Evolutionary conservation across 1,140 invertebrate genomes (phyloP), one percentile per base, ranked within the genome.

Genomic region (Scaptomyza montana): DNA sequence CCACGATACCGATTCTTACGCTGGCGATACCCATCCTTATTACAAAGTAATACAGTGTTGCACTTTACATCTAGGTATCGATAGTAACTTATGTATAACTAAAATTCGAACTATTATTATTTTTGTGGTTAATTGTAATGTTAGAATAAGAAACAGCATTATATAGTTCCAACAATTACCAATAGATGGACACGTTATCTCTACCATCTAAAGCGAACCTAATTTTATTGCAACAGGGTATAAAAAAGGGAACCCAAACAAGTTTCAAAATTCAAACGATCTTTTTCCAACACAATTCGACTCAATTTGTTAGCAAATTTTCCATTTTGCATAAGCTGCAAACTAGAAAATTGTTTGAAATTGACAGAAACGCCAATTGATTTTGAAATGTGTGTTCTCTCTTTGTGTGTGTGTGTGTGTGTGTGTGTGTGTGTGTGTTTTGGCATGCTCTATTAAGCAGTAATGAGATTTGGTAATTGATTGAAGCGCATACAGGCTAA

Each of bases 391-490:
- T 33, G 6, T 51, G 61, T 21, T 21, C 30, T 2, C 3, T 21
- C 21, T 21, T 1, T 47, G 33, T 68, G 49, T 46, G 60, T 21
- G 12, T 53, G 46, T 46, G 55, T 54, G 49, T 45, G 60, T 57
- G 16, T 57, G 28, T 41, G 21, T 25, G 19, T 36, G 28, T 66
- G 30, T 59, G 41, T 61, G 41, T 70, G 16, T 47, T 53, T 73
- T 50, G 68, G 43, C 63, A 87, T 74, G 84, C 84, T 89, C 84
- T 89, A 89, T 89, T 89, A 89, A 89, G 70, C 65, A 66, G 84
- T 89, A 89, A 89, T 89, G 77, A 84, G 84, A 89, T 89, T 89
- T 80, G 79, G 80, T 89, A 89, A 89, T 89, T 89, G 84, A 87
- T 86, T 86, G 79, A 78, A 78, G 75, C 64, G 74, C 45, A 49